Percentiles rank a stretch among this genome's conserved stretches.
These are phyloP conservation scores for Stenodera caucasica DNA, from an alignment of 2,888 invertebrate species.

Conservation along the genomic window DNA sequence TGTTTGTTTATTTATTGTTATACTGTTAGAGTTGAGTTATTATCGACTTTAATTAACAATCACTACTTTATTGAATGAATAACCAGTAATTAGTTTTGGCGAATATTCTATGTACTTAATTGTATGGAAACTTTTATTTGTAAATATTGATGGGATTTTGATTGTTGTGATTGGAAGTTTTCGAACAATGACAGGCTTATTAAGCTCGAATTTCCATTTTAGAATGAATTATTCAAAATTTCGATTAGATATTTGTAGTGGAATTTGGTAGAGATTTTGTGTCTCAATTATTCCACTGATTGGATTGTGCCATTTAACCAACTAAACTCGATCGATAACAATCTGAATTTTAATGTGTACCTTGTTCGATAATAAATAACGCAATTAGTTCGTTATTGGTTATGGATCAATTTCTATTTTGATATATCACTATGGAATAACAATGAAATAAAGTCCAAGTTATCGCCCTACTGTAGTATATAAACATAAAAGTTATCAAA, in stretches of 20 bases:
- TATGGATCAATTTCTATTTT: not conserved
- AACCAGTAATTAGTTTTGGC: too few species aligned
- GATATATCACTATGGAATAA: slow-evolving; percentile 1
- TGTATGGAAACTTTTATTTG: too few species aligned
- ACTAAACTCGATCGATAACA: not conserved
- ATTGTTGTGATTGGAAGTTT: not conserved
- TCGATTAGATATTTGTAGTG: not conserved
- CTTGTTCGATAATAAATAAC: not conserved
- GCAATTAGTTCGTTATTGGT: slow-evolving; percentile 2
- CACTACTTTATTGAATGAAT: not conserved
- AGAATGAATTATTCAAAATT: not conserved
- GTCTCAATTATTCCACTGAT: not conserved
- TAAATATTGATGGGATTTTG: not conserved
- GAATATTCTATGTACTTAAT: too few species aligned
- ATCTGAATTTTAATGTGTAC: not conserved
- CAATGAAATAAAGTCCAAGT: slow-evolving; percentile 1
- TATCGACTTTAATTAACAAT: too few species aligned
- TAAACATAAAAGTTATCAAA: slow-evolving; percentile 28
- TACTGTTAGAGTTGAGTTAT: too few species aligned
- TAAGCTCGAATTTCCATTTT: not conserved
- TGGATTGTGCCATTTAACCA: not conserved
- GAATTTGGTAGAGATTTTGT: not conserved
- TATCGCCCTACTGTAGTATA: slow-evolving; percentile 11
- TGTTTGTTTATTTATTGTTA: too few species aligned
- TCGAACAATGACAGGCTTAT: not conserved